Percentiles rank a stretch among this genome's conserved stretches.
These are phyloP conservation scores for Forbesichthys agassizii DNA, from an alignment of 2,113 vertebrate genomes.

Conservation along the genomic window DNA sequence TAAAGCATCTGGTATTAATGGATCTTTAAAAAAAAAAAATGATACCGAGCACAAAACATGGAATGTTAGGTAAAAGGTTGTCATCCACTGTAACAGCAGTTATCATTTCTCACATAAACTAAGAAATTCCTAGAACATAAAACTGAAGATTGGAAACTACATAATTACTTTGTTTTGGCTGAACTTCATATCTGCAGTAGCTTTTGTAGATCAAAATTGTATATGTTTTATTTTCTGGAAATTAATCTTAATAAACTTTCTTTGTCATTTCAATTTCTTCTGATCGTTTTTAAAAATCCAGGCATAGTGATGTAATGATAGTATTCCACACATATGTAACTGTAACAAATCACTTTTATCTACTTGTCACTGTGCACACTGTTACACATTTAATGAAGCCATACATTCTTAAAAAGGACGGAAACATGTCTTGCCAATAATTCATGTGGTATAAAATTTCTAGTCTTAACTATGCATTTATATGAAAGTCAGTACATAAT, in stretches of 20 bases:
- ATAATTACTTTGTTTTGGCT: too few species aligned
- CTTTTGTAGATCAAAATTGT: too few species aligned
- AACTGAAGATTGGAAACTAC: too few species aligned
- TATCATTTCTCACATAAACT: neutral
- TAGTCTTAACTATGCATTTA: neutral
- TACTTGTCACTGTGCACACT: neutral
- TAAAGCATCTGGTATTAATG: constrained; percentile 1
- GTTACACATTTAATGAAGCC: neutral
- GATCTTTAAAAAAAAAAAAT: neutral
- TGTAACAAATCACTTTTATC: neutral
- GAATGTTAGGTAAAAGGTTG: neutral
- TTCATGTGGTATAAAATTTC: neutral
- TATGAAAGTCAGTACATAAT: neutral
- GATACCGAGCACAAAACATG: constrained; percentile 7
- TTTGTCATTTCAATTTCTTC: neutral
- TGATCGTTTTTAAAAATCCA: too few species aligned
- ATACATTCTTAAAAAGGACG: neutral
- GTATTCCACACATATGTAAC: too few species aligned
- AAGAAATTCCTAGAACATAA: neutral
- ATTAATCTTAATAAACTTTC: neutral
- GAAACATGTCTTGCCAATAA: neutral
- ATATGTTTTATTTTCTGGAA: neutral
- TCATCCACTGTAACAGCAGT: neutral
- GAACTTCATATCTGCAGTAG: too few species aligned
- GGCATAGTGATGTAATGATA: too few species aligned